Percentiles rank a stretch among this genome's conserved stretches.
Evolutionary conservation across 2,797 vertebrate species (phyloP).

Genomic region (Epinephelus coioides): DNA sequence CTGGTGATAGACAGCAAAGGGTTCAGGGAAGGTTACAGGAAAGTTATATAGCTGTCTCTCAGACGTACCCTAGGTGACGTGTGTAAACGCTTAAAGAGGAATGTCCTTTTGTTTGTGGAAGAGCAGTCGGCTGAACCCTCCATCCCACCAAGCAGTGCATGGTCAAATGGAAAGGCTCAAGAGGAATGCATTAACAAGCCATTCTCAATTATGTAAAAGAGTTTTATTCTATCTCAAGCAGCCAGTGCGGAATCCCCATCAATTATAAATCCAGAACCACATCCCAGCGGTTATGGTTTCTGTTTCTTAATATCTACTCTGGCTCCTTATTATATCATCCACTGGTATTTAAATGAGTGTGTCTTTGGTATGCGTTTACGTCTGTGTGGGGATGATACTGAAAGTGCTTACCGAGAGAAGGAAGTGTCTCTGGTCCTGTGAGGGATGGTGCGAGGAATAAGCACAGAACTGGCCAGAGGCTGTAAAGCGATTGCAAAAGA

Average conservation of each 20-base stretch:
- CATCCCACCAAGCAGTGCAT: constrained; percentile 19
- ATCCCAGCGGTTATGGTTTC: constrained; percentile 54
- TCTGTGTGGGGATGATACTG: constrained; percentile 48
- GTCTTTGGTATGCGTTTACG: constrained; percentile 28
- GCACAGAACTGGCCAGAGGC: constrained; percentile 61
- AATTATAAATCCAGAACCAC: constrained; percentile 61
- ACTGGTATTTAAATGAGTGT: constrained; percentile 41
- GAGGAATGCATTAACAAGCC: constrained; percentile 66
- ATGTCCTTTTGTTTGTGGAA: constrained; percentile 45
- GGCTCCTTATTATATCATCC: constrained; percentile 52
- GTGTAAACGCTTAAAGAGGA: constrained; percentile 35
- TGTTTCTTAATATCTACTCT: constrained; percentile 53
- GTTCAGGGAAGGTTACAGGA: constrained; percentile 37
- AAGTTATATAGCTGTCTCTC: constrained; percentile 19
- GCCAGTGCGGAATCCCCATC: constrained; percentile 65
- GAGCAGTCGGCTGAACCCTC: constrained; percentile 38
- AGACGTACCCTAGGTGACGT: constrained; percentile 12
- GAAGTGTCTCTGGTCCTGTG: constrained; percentile 47
- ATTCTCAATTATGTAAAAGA: constrained; percentile 65
- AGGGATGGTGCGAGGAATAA: constrained; percentile 53
- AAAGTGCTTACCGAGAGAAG: constrained; percentile 33
- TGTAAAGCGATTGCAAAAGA: constrained; percentile 68
- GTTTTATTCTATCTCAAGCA: constrained; percentile 63
- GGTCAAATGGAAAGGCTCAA: constrained; percentile 58
- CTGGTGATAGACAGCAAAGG: constrained; percentile 32